These are phyloP conservation scores for Alethe diademata DNA, from an alignment of 2,113 vertebrate species.

Conservation along the genomic window DNA sequence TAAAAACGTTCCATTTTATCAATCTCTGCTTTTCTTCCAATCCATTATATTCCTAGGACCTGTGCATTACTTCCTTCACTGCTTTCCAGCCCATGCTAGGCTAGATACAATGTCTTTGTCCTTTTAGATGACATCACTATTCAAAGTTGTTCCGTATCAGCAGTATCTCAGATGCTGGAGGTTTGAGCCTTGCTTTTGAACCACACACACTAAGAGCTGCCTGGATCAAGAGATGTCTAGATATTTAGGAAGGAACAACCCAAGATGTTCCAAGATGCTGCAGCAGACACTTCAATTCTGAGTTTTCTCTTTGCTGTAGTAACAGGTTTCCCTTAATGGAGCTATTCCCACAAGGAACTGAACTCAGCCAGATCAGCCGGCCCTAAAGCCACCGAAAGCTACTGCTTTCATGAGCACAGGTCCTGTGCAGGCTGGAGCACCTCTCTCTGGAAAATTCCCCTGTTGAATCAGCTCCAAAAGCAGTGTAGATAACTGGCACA, in stretches of 20 bases:
- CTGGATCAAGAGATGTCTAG: neutral
- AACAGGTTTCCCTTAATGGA: neutral
- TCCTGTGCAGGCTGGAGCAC: neutral
- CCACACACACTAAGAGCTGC: neutral
- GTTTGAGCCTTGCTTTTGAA: neutral
- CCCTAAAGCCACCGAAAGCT: neutral
- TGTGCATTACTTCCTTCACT: neutral
- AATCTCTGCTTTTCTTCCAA: neutral
- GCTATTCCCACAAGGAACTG: neutral
- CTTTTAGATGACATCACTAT: neutral
- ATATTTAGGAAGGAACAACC: neutral
- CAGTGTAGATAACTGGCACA: neutral
- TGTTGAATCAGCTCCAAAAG: neutral
- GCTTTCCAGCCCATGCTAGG: neutral
- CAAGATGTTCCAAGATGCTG: neutral
- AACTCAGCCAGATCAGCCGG: neutral
- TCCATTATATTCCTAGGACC: neutral
- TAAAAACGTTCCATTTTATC: neutral
- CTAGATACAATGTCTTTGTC: neutral
- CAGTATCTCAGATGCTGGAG: neutral
- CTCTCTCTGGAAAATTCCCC: neutral
- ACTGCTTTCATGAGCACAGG: neutral
- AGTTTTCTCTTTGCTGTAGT: neutral
- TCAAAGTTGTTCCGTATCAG: neutral
- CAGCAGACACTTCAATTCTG: neutral